Conservation (phyloP, 2,113 vertebrate genomes). For the Gopherus flavomarginatus region DNA sequence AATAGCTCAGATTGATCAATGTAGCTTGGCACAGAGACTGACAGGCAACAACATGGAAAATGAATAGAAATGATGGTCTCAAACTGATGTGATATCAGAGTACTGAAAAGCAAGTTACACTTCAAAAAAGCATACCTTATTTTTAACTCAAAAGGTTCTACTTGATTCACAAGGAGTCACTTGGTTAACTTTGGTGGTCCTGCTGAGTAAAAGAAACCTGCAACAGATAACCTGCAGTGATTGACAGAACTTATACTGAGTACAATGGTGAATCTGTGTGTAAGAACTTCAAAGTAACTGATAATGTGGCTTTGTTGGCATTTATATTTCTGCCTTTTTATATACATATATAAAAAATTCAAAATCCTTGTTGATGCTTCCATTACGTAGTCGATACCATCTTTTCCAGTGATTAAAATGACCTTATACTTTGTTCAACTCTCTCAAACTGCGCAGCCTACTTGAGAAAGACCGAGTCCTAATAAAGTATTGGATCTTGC, state of each 20-base stretch:
- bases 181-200: not conserved
- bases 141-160: not conserved
- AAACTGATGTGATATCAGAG: too few relatives aligned
- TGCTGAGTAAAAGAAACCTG: not conserved
- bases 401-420: not conserved
- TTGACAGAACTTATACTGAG: not conserved
- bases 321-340: not conserved
- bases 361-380: not conserved
- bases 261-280: not conserved
- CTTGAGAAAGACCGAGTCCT: too few relatives aligned
- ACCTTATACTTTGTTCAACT: not conserved
- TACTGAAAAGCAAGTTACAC: too few relatives aligned
- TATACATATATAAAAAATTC: not conserved
- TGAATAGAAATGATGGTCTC: too few relatives aligned
- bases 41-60: too few relatives aligned
- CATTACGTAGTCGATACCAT: not conserved
- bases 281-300: not conserved
- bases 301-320: not conserved
- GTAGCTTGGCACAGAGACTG: too few relatives aligned
- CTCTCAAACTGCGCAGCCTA: too few relatives aligned
- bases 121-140: not conserved
- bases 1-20: too few relatives aligned
- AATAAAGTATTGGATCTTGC: not conserved
- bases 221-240: not conserved
- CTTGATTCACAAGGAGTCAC: not conserved